These are phyloP conservation scores for Urophycis tenuis DNA, from an alignment of 2,797 vertebrate genomes.

Conservation along the genomic window DNA sequence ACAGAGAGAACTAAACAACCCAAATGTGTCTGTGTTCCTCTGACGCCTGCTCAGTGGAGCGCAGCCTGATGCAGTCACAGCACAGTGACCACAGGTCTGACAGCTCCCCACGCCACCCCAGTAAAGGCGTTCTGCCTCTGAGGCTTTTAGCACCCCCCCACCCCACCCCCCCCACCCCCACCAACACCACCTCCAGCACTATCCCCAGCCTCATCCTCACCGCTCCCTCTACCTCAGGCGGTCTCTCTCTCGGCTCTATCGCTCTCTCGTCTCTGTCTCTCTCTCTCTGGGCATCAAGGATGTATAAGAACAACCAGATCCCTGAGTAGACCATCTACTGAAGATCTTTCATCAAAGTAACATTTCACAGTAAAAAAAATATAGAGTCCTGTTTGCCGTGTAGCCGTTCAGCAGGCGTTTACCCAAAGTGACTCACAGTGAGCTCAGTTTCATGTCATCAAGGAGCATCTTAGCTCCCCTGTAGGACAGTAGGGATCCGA, in stretches of 20 bases:
- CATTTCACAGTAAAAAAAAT: neutral
- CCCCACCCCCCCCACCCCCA: too few species aligned
- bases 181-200: too few species aligned
- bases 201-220: neutral
- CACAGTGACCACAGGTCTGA: neutral
- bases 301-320: neutral
- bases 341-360: neutral
- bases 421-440: too few species aligned
- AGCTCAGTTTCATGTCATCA: neutral
- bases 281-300: neutral
- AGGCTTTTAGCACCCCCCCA: neutral
- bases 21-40: neutral
- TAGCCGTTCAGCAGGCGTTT: neutral
- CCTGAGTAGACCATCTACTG: neutral
- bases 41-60: neutral
- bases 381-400: neutral
- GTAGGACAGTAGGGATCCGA: neutral
- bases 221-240: neutral
- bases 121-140: neutral
- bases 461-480: neutral
- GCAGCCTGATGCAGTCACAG: neutral
- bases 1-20: neutral
- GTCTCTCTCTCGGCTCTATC: too few species aligned
- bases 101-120: neutral
- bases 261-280: neutral